Conservation (phyloP, 1,140 invertebrate genomes). For the Riptortus pedestris region DNA sequence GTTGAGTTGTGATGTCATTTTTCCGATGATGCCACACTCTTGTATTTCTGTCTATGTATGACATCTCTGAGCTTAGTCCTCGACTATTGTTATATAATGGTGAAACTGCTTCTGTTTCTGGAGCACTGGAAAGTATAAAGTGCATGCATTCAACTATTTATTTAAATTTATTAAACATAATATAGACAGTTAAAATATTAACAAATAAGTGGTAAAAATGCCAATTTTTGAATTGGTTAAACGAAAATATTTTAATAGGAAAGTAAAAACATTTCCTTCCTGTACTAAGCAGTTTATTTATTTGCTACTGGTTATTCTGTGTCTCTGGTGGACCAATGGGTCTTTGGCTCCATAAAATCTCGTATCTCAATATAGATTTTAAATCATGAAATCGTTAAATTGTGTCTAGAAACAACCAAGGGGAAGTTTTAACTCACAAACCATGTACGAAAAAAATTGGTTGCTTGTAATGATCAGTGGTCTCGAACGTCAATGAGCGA, state of each 20-base stretch:
- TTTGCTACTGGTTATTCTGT: not conserved
- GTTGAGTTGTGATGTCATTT: slow-evolving; percentile 30
- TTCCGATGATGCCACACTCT: slow-evolving; percentile 12
- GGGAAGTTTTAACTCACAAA: too few species aligned
- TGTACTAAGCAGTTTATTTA: not conserved
- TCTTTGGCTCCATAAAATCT: too few species aligned
- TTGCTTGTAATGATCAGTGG: too few species aligned
- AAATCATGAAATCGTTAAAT: too few species aligned
- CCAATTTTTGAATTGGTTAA: not conserved
- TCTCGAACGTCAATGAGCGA: too few species aligned
- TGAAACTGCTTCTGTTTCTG: not conserved
- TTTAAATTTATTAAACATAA: not conserved
- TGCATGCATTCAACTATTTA: not conserved
- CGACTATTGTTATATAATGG: not conserved
- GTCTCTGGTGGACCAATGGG: too few species aligned
- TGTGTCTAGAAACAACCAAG: too few species aligned
- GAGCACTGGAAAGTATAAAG: not conserved
- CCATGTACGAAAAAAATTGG: too few species aligned
- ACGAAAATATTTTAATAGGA: not conserved
- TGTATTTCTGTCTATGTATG: slow-evolving; percentile 16
- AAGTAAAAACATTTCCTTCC: too few species aligned
- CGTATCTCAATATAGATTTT: too few species aligned
- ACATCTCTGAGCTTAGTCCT: slow-evolving; percentile 16
- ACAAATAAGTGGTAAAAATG: not conserved
- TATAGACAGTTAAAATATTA: not conserved